A percentile compares a stretch with the other conserved stretches of the same genome.
phyloP scores from a whole-genome alignment of 2,113 vertebrate genomes.

The Microtus ochrogaster region DNA sequence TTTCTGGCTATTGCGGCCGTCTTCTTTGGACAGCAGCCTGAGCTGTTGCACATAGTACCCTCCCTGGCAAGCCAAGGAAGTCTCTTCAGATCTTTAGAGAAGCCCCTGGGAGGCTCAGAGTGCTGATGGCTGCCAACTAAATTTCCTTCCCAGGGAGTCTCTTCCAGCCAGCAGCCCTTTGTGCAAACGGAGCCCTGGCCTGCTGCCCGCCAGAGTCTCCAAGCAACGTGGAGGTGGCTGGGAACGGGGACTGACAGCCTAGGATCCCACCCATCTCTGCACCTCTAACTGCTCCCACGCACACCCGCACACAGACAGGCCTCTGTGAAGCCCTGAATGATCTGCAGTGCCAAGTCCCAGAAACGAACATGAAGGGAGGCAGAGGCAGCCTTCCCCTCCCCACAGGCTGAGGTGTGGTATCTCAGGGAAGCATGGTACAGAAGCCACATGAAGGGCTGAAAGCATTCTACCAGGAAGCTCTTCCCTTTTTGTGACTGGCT shows the following conservation, averaged over 20 bases:
- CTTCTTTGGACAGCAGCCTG: neutral
- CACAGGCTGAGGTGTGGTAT: neutral
- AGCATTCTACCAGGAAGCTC: too few relatives aligned
- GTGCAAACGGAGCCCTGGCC: neutral
- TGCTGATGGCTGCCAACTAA: neutral
- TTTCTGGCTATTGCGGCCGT: neutral
- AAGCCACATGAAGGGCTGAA: neutral
- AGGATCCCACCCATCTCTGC: neutral
- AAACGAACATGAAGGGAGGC: neutral
- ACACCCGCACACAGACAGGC: neutral
- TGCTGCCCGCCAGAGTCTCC: neutral
- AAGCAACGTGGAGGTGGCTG: neutral
- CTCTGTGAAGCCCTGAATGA: neutral
- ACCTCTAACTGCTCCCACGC: neutral
- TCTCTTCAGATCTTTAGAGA: neutral
- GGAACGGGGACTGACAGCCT: fast-evolving
- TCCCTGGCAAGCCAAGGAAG: neutral
- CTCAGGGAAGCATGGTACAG: neutral
- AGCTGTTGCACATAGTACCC: neutral
- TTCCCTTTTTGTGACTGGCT: neutral
- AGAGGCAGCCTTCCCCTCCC: neutral
- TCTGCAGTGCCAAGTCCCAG: neutral
- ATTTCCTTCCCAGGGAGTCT: neutral
- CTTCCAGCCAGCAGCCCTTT: neutral
- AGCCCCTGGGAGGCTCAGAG: neutral